These are phyloP conservation scores for Periophthalmodon schlosseri DNA, from an alignment of 2,113 vertebrate genomes.

Conservation along the genomic window DNA sequence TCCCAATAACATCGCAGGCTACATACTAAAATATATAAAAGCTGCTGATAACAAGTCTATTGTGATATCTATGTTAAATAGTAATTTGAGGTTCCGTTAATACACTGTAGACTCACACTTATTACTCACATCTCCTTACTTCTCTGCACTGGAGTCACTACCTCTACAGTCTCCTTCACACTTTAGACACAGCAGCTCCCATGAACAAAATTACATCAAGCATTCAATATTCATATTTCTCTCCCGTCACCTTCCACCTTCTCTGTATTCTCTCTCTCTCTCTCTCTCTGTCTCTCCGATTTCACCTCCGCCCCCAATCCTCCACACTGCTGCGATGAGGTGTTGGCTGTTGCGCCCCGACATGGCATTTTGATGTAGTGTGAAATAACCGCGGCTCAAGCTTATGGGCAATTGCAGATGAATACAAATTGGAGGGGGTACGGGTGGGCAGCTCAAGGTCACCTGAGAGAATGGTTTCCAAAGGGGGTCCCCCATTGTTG, in stretches of 20 bases:
- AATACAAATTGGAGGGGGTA: conserved; percentile 55
- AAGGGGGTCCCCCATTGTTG: conserved; percentile 58
- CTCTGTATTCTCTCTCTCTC: not conserved
- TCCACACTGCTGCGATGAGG: conserved; percentile 19
- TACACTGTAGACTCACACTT: not conserved
- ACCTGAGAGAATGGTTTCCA: conserved; percentile 54
- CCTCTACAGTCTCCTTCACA: conserved; percentile 7
- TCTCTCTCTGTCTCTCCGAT: conserved; percentile 18
- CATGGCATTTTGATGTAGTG: conserved; percentile 64
- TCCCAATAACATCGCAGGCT: too few relatives aligned
- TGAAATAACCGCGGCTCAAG: conserved; percentile 62
- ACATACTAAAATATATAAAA: not conserved
- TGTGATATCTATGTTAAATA: not conserved
- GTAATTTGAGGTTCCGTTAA: conserved; percentile 6
- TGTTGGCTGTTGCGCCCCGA: conserved; percentile 34
- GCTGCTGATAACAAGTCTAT: not conserved
- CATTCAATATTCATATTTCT: conserved; percentile 60
- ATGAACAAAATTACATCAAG: conserved; percentile 59
- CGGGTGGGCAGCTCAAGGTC: conserved; percentile 56
- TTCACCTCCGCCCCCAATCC: conserved; percentile 6
- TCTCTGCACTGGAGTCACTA: conserved; percentile 1
- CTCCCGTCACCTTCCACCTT: conserved; percentile 43
- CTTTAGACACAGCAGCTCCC: conserved; percentile 12
- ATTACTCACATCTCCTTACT: conserved; percentile 18
- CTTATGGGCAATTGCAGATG: conserved; percentile 40